Evolutionary conservation across 2,888 invertebrate species (phyloP).

Genomic region (Sepioteuthis lessoniana): DNA sequence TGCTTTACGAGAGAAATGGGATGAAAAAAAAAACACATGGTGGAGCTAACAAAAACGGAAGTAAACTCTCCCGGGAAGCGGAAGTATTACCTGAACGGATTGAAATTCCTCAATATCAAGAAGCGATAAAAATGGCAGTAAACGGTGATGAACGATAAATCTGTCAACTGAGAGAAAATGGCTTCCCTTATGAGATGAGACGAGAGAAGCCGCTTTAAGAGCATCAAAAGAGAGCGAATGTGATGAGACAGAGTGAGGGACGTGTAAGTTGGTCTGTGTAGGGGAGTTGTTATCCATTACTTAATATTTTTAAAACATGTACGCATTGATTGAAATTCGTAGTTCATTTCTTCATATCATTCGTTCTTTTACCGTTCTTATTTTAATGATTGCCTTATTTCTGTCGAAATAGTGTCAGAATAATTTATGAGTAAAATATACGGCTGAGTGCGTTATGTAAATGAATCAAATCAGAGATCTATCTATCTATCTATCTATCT

Average conservation of each 20-base stretch:
- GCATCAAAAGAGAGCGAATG: background rate
- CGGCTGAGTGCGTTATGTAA: background rate
- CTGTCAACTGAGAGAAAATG: background rate
- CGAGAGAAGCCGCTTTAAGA: background rate
- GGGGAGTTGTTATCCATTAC: background rate
- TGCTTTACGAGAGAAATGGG: background rate
- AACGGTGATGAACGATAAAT: background rate
- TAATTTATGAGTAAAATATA: background rate
- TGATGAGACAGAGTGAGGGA: background rate
- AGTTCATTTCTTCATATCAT: background rate
- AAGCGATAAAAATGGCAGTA: background rate
- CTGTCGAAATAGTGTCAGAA: background rate
- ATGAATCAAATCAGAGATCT: too few species aligned
- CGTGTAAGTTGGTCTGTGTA: too few species aligned
- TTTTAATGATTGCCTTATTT: background rate
- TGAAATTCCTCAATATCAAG: background rate
- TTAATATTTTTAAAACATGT: background rate
- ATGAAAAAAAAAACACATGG: background rate
- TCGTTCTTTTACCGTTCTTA: background rate
- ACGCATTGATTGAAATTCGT: background rate
- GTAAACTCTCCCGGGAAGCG: conserved; percentile 3
- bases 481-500: too few species aligned
- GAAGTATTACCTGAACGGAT: background rate
- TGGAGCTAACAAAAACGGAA: background rate
- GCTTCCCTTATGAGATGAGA: background rate